Evolutionary conservation across 2,888 invertebrate species (phyloP), one percentile per base, ranked within the genome.

Genomic region (Drosophila kokeensis): DNA sequence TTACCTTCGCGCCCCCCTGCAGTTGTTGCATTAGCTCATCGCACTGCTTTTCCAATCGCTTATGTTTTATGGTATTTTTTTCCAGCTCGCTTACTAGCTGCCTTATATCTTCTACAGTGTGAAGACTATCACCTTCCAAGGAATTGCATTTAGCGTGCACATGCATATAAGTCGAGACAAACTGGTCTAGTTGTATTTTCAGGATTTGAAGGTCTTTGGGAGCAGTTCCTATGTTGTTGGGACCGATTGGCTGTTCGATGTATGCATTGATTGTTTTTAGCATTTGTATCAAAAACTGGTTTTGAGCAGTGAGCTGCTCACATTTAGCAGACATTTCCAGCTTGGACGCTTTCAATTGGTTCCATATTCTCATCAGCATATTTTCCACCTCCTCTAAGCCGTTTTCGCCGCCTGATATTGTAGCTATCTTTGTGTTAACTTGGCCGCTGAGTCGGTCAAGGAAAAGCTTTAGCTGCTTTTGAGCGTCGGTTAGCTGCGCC

Each of bases 321-420:
- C 2, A 13, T 21, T 54, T 32, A 5, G 38, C 38, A 11, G 13
- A 13, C 10, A 27, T n/a, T n/a, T 68, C 18, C 0, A 11, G 18
- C 5, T 50, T 40, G 2, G 29, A 29, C 6, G 78, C 50, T 21
- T 82, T 59, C 0, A 65, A 13, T 24, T 77, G 66, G 1, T 49
- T 34, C 4, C 79, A 24, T 6, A 69, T 73, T 4, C 18, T 5
- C 2, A 79, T 27, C 3, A 73, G 11, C 52, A 73, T 62, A n/a
- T 87, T 86, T 34, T 83, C 83, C 7, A 79, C 69, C 8, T 79
- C 61, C 38, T 84, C 78, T 15, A 90, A 7, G 15, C 27, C 7
- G 8, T 24, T 34, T 11, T 36, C 6, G 15, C 10, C 8, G 24
- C 40, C 50, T 45, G 1, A 8, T 4, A 24, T 18, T 48, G 10